Conservation (phyloP, 2,113 vertebrate species). For the Notarius quadriscutis region DNA sequence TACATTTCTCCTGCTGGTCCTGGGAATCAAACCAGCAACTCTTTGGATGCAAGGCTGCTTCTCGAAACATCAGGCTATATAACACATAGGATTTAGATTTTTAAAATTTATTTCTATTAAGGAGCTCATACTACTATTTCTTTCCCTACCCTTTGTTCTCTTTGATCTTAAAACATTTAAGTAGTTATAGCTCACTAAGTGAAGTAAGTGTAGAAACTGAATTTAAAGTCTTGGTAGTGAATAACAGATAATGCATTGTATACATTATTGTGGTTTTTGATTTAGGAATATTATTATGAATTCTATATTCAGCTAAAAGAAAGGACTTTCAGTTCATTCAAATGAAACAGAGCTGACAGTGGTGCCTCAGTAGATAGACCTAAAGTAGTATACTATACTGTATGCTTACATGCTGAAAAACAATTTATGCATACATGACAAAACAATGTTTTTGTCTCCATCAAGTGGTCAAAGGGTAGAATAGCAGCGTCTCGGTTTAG, state of each 20-base stretch:
- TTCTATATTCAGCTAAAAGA: background rate
- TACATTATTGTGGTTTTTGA: background rate
- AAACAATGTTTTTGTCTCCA: conserved; percentile 19
- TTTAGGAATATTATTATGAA: background rate
- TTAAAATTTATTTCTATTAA: background rate
- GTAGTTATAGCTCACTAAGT: background rate
- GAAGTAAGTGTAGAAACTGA: background rate
- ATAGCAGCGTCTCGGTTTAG: background rate
- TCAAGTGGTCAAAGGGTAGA: conserved; percentile 8
- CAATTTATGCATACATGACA: no score
- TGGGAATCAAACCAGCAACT: no score
- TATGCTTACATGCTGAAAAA: background rate
- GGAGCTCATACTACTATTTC: background rate
- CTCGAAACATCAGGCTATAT: background rate
- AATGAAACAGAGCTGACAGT: background rate
- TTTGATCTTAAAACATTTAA: background rate
- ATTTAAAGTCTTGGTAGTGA: background rate
- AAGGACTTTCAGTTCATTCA: background rate
- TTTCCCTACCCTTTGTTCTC: background rate
- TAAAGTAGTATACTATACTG: background rate
- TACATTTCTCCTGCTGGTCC: no score
- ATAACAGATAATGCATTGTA: background rate
- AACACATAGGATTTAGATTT: background rate
- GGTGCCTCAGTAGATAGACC: background rate
- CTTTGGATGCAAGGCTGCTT: no score